These are phyloP conservation scores for Osmoderma eremita DNA, from an alignment of 2,888 invertebrate species.

Conservation along the genomic window DNA sequence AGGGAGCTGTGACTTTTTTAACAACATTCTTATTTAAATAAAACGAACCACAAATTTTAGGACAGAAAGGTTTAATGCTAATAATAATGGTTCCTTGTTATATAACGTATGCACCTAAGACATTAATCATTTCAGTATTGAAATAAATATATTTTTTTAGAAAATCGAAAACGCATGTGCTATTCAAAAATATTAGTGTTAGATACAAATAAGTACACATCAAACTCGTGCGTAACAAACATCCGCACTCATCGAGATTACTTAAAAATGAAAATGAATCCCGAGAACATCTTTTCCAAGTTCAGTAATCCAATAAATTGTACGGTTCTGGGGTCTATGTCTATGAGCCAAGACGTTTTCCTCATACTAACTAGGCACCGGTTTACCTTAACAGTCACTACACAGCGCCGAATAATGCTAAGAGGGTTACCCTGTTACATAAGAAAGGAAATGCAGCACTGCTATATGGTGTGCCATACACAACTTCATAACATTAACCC, in stretches of 20 bases:
- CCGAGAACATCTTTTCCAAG: conserved; percentile 22
- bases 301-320: conserved; percentile 15
- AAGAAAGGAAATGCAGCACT: conserved; percentile 36
- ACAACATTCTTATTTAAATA: too few species aligned
- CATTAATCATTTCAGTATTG: too few species aligned
- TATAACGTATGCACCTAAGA: too few species aligned
- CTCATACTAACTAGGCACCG: conserved; percentile 23
- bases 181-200: too few species aligned
- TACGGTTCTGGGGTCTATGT: neutral
- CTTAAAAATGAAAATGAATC: conserved; percentile 20
- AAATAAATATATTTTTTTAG: too few species aligned
- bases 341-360: conserved; percentile 12
- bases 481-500: conserved; percentile 41
- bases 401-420: conserved; percentile 22
- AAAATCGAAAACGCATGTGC: too few species aligned
- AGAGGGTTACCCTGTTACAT: conserved; percentile 41
- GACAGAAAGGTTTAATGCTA: too few species aligned
- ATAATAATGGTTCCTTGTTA: too few species aligned
- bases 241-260: conserved; percentile 15
- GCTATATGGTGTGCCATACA: conserved; percentile 10
- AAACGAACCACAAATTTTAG: too few species aligned
- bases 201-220: too few species aligned
- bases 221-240: neutral
- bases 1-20: too few species aligned
- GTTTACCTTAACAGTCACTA: conserved; percentile 12